Evolutionary conservation across 1,140 invertebrate species (phyloP), one percentile per base, ranked within the genome.

Genomic region (Cydia splendana): DNA sequence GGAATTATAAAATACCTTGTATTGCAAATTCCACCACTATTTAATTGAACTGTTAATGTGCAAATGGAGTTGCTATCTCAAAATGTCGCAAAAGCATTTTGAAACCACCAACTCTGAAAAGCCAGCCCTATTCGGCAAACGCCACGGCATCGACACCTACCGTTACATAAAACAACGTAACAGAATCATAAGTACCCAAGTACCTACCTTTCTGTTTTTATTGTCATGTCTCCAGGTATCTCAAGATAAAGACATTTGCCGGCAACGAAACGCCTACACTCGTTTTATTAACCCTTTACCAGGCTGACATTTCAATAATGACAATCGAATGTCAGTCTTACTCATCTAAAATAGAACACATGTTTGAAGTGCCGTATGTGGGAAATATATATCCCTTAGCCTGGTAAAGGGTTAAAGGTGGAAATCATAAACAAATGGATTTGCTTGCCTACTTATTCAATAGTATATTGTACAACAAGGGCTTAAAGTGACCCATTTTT

Each of bases 91-190:
- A 62, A 62, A 24, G 7, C n/a, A 45, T 82, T 84, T 84, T 80
- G 78, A 82, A 82, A 82, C 75, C 62, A 71, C 74, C 75, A 45
- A n/a, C 12, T 57, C 18, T 75, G 57, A 53, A 34, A 78, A 42
- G 77, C 81, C 77, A 81, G 79, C 84, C 84, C 80, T 80, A 79
- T 81, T 84, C 78, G 75, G 76, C 77, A 80, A 81, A 79, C 71
- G 65, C 82, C 81, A 79, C 82, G 79, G 75, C 82, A 82, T 79
- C 76, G 78, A 75, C 75, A 57, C 45, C 28, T 18, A 67, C 51
- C 62, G 74, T 85, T 85, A 86, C 81, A 82, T 86, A 85, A 84
- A 84, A 45, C 45, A 79, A 79, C 75, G 80, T 73, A 81, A 80
- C 78, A 79, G 76, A 74, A 79, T 78, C 76, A 78, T 71, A 62